Evolutionary conservation across 1,140 invertebrate genomes (phyloP), one percentile per base, ranked within the genome.

Genomic region (Ceratina australensis): DNA sequence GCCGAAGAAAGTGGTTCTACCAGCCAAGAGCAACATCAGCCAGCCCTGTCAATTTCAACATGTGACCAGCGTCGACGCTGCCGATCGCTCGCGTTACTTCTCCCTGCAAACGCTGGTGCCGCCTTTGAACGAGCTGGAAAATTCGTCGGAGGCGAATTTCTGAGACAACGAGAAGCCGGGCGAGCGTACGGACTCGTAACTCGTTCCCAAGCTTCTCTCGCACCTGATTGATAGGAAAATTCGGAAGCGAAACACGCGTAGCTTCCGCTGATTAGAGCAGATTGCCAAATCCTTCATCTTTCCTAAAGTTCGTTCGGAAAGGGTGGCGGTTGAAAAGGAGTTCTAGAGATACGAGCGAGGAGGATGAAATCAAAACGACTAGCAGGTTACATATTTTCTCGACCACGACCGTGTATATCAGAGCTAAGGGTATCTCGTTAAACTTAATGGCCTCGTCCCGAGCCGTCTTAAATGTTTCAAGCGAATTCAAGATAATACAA

Each of bases 11-110:
- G 88, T 92, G 7, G 93, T 93, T 61, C 90, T 95, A 67, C 96
- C 96, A 5, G 94, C 95, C 26, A 97, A 97, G 89, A 94, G 94
- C 63, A 96, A 97, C 88, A 98, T 98, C 80, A 97, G 96, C 16
- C 94, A 95, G 84, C 97, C 97, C 0, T 97, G 96, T 89, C 96
- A 96, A 86, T 98, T 98, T 90, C 95, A 97, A 72, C 97, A 98
- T 87, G 95, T 98, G 61, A 97, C 96, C 33, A 96, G 94, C 78
- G 94, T 98, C 15, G 96, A 96, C 74, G 92, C 93, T 20, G 93
- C 94, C 65, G 96, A 97, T 85, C 93, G 94, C 63, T 92, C 93
- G 57, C 92, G 94, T 71, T 95, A 95, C 82, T 95, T 94, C 82
- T 95, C 95, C 16, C 92, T 96, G 61, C 95, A 95, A 83, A 94